Evolutionary conservation across 2,797 vertebrate species (phyloP).

Genomic region (Diplodus puntazzo): DNA sequence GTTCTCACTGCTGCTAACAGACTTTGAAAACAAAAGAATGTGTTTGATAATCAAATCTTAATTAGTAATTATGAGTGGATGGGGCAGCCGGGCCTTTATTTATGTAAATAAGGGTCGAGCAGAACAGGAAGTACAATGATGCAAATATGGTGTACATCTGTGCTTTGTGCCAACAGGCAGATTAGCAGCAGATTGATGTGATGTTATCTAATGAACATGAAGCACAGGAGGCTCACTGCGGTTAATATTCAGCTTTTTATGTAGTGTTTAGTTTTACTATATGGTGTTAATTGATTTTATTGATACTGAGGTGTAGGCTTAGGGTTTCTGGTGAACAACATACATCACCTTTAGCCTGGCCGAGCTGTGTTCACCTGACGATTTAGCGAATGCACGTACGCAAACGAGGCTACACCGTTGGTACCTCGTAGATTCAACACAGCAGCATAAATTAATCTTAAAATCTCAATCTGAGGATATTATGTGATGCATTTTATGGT

Average conservation of each 20-base stretch:
- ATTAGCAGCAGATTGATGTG: slow-evolving; percentile 17
- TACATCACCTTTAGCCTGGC: too few relatives aligned
- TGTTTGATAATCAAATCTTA: slow-evolving; percentile 36
- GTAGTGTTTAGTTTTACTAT: background rate
- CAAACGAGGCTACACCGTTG: too few relatives aligned
- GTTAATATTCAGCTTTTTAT: background rate
- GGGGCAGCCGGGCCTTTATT: slow-evolving; percentile 11
- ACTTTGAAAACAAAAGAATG: slow-evolving; percentile 26
- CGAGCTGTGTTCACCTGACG: too few relatives aligned
- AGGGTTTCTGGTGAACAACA: background rate
- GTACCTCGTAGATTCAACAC: too few relatives aligned
- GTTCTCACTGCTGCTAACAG: slow-evolving; percentile 20
- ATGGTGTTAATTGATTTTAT: background rate
- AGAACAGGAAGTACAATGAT: slow-evolving; percentile 30
- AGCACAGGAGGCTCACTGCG: background rate
- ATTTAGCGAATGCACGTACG: too few relatives aligned
- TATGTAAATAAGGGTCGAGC: slow-evolving; percentile 36
- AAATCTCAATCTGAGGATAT: too few relatives aligned
- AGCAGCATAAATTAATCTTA: too few relatives aligned
- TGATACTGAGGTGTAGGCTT: background rate
- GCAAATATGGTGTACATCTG: slow-evolving; percentile 42
- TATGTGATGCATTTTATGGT: too few relatives aligned
- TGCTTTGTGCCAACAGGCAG: slow-evolving; percentile 19
- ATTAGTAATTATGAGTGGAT: slow-evolving; percentile 34
- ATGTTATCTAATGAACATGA: slow-evolving; percentile 35